Conservation (phyloP, 2,113 vertebrate genomes). For the Edolisoma coerulescens region DNA sequence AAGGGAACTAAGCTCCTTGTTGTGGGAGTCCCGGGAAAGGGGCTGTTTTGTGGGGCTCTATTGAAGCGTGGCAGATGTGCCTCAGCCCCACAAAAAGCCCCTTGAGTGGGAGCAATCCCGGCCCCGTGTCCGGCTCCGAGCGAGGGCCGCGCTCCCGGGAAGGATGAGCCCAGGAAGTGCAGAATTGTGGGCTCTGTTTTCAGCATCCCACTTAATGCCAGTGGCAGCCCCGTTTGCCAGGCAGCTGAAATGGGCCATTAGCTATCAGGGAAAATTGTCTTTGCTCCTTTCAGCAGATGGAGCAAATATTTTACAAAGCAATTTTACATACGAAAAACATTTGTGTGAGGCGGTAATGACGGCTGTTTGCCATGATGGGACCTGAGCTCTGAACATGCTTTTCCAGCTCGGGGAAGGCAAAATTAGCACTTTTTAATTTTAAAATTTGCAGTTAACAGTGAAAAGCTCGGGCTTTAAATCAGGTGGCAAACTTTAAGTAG, state of each 20-base stretch:
- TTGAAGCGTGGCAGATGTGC: constrained; percentile 65
- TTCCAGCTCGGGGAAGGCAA: constrained; percentile 67
- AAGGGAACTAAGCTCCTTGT: constrained; percentile 44
- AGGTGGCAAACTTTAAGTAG: constrained; percentile 65
- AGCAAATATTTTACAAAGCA: constrained; percentile 88
- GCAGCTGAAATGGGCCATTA: constrained; percentile 91
- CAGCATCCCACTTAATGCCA: constrained; percentile 61
- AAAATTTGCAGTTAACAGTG: constrained; percentile 67
- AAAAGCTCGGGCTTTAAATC: constrained; percentile 57
- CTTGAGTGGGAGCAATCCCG: constrained; percentile 34
- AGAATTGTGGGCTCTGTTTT: constrained; percentile 52
- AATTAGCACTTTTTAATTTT: constrained; percentile 71
- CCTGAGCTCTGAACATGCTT: constrained; percentile 64
- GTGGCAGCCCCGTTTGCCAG: constrained; percentile 65
- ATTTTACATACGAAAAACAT: constrained; percentile 81
- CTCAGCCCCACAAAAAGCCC: constrained; percentile 62
- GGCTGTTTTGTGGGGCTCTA: constrained; percentile 42
- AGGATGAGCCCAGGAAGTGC: constrained; percentile 76
- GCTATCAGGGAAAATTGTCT: constrained; percentile 92
- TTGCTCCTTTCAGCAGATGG: constrained; percentile 94
- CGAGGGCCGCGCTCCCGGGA: constrained; percentile 31
- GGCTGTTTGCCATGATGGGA: constrained; percentile 72
- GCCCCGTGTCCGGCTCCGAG: constrained; percentile 49
- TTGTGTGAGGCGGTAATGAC: constrained; percentile 73
- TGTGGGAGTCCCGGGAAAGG: constrained; percentile 37